Conservation (phyloP, 2,888 invertebrate species). For the Drosophila peninsularis region DNA sequence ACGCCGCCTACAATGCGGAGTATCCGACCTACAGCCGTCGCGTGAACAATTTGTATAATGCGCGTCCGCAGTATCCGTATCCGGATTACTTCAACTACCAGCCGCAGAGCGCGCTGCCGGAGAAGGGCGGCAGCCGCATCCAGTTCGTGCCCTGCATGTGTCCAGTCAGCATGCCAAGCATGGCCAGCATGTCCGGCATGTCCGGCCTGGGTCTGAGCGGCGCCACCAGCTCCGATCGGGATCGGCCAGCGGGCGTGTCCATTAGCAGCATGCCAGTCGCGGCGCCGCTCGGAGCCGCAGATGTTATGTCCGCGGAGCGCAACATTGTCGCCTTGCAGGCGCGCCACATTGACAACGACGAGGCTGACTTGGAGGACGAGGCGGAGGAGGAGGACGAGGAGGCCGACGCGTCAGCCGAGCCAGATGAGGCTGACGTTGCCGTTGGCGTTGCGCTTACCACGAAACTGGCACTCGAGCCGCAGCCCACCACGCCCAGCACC, state of each 20-base stretch:
- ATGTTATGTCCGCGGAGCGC: conserved; percentile 12
- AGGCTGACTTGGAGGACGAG: conserved; percentile 32
- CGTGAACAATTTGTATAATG: conserved; percentile 71
- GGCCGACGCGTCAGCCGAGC: conserved; percentile 16
- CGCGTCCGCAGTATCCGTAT: conserved; percentile 82
- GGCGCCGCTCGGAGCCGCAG: conserved; percentile 1
- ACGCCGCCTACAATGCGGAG: conserved; percentile 48
- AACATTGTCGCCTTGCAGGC: conserved; percentile 45
- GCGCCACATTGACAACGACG: conserved; percentile 46
- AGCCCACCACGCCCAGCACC: conserved; percentile 46
- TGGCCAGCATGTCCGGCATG: conserved; percentile 33
- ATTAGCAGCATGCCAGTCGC: conserved; percentile 24
- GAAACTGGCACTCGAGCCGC: conserved; percentile 27
- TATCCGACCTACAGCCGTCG: conserved; percentile 81
- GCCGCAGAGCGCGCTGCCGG: conserved; percentile 36
- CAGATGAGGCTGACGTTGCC: conserved; percentile 1
- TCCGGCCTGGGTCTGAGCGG: conserved; percentile 13
- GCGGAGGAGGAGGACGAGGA: conserved; percentile 24
- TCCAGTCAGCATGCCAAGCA: conserved; percentile 76
- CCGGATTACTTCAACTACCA: conserved; percentile 81
- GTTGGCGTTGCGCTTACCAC: not conserved
- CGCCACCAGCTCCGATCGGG: conserved; percentile 33
- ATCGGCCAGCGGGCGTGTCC: conserved; percentile 34
- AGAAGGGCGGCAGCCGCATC: conserved; percentile 57
- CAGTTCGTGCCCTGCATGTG: conserved; percentile 84